Evolutionary conservation across 2,113 vertebrate genomes (phyloP), one percentile per base, ranked within the genome.

Genomic region (Ammodramus savannarum): DNA sequence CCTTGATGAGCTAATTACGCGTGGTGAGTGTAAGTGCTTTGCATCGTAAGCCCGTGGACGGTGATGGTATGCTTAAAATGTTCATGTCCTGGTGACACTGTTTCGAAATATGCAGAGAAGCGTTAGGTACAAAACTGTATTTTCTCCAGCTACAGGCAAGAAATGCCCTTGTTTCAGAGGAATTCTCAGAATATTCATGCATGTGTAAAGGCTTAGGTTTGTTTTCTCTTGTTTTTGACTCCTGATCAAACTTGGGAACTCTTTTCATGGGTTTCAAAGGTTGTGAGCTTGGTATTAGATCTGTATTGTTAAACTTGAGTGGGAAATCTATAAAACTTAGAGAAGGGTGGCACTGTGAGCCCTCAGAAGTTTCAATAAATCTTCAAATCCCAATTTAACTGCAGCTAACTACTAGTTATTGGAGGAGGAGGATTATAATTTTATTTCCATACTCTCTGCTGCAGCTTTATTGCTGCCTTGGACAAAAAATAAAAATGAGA

Each of bases 1-100:
- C 58, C 84, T 73, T 80, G 85, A 38, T 95, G 90, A 92, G 76
- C 65, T 89, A 59, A 87, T 94, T 91, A 71, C 61, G 36, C 5
- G 7, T 27, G 84, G 20, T 52, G 44, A 74, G 32, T 23, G 62
- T 36, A 84, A 82, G 74, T 63, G 59, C 61, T 89, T 54, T 89
- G 77, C 27, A 23, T 59, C 12, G 2, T 9, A 5, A 84, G 54
- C 49, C 14, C 3, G 1, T 5, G 23, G 16, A 23, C 1, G 15
- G 34, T 16, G 46, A 10, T 27, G 49, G 27, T 10, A 12, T 22
- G 36, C 16, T 57, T 34, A 13, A 73, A 57, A 22, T 34, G 18
- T 41, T 63, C 16, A 11, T 38, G 58, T 57, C 34, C 15, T 25
- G 26, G 4, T 58, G 65, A 21, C 3, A 0, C 62, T 10, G 31